Evolutionary conservation across 2,888 invertebrate species (phyloP), one percentile per base, ranked within the genome.

Genomic region (Lasioglossum villosulum): DNA sequence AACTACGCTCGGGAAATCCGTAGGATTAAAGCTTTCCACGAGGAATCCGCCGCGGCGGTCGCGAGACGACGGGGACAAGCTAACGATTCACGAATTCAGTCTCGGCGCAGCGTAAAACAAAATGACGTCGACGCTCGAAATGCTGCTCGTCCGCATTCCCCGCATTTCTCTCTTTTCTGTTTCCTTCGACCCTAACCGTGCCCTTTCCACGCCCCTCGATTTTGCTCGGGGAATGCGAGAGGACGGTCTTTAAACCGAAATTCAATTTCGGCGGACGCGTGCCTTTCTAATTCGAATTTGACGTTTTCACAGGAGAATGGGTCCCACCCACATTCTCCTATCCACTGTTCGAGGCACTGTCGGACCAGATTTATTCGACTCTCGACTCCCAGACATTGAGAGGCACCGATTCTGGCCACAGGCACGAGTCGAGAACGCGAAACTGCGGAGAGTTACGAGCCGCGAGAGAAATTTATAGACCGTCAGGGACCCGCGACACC

Each of bases 281-380:
- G 70, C 89, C 86, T 80, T 85, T 86, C 86, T 90, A 90, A 91
- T 91, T 88, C 88, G 87, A 88, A 88, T 89, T 88, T 88, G 86
- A 88, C 89, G 77, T 81, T 86, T 80, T 34, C n/a, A n/a, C 27
- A 16, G 45, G 63, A 30, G 30, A 16, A 63, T 30, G 10, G 23
- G 52, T 10, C 23, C n/a, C 52, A 1, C 52, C 52, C 52, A 52
- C 52, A n/a, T n/a, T n/a, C 52, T 23, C 10, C n/a, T 2, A 52
- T 52, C 52, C 81, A 66, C 59, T 70, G 30, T 30, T 73, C 66
- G 34, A 8, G 59, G 8, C 34, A 4, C 23, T 34, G 34, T 66
- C 66, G 19, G 19, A 10, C 66, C 34, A 76, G 78, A 79, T 59
- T 86, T 84, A 78, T 80, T 75, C 75, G 75, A 75, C 80, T 80